Evolutionary conservation across 2,888 invertebrate genomes (phyloP).

Genomic region (Apoda limacodes): DNA sequence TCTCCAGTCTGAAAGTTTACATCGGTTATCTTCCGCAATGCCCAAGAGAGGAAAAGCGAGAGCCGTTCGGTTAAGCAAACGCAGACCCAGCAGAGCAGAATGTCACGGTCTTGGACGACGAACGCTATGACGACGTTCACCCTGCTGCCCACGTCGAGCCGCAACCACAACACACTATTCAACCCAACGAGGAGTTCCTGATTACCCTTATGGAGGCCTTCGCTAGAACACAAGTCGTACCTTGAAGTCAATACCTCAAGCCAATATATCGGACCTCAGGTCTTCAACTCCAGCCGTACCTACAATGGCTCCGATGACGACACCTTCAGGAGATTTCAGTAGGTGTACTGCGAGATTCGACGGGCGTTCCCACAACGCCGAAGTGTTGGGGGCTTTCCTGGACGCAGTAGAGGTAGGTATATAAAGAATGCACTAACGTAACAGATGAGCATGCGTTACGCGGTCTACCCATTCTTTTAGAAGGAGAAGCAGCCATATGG

Average conservation of each 20-base stretch:
- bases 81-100: too few species aligned
- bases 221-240: too few species aligned
- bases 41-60: too few species aligned
- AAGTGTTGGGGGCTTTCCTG: constrained; percentile 14
- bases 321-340: constrained; percentile 2
- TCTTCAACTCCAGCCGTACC: constrained; percentile 1
- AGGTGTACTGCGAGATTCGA: constrained; percentile 12
- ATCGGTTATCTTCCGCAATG: too few species aligned
- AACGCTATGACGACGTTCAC: too few species aligned
- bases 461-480: constrained; percentile 14
- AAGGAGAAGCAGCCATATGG: constrained; percentile 14
- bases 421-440: constrained; percentile 15
- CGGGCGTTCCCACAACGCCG: constrained; percentile 4
- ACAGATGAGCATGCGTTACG: constrained; percentile 14
- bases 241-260: not conserved
- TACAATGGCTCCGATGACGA: not conserved
- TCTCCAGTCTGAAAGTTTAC: too few species aligned
- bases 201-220: constrained; percentile 2
- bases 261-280: not conserved
- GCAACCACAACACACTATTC: too few species aligned
- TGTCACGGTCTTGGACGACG: too few species aligned
- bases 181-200: too few species aligned
- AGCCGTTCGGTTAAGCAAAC: too few species aligned
- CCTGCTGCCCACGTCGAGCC: too few species aligned
- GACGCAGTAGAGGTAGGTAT: constrained; percentile 11